A percentile compares a stretch with the other conserved stretches of the same genome.
Evolutionary conservation across 2,113 vertebrate genomes (phyloP).

Genomic region (Varanus salvator): DNA sequence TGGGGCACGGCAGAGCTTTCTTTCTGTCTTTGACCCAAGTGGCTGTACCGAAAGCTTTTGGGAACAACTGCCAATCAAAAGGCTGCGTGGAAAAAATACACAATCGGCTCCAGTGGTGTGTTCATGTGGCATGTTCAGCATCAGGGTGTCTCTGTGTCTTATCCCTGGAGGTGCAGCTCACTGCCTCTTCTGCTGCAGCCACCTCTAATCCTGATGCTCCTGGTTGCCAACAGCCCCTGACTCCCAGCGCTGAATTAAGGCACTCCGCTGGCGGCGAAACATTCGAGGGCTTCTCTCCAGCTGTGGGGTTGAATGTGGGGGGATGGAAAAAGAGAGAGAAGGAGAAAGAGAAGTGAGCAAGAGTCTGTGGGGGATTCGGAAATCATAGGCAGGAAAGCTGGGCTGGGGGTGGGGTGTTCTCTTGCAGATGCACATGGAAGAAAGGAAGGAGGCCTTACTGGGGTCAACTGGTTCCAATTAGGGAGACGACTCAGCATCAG

Average conservation of each 20-base stretch:
- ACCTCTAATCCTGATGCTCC: conserved; percentile 17
- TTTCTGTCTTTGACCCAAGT: neutral
- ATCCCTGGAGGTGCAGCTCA: neutral
- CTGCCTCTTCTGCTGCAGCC: neutral
- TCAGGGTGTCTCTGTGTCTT: neutral
- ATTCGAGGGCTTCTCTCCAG: conserved; percentile 23
- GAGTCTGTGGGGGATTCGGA: too few species aligned
- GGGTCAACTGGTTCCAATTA: neutral
- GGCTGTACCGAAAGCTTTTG: neutral
- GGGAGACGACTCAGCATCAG: neutral
- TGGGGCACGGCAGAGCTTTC: neutral
- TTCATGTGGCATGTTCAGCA: neutral
- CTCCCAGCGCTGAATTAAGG: conserved; percentile 57
- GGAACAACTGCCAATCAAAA: neutral
- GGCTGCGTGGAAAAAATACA: neutral
- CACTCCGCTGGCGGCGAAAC: conserved; percentile 40
- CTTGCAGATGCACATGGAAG: neutral
- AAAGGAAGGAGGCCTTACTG: neutral
- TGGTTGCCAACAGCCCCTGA: conserved; percentile 32
- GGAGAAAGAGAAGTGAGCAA: neutral
- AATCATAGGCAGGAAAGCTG: neutral
- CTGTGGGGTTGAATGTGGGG: neutral
- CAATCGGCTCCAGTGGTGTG: neutral
- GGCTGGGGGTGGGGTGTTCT: too few species aligned
- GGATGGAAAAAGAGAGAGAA: neutral